phyloP scores from a whole-genome alignment of 2,888 invertebrate genomes.

The Ischnura elegans region DNA sequence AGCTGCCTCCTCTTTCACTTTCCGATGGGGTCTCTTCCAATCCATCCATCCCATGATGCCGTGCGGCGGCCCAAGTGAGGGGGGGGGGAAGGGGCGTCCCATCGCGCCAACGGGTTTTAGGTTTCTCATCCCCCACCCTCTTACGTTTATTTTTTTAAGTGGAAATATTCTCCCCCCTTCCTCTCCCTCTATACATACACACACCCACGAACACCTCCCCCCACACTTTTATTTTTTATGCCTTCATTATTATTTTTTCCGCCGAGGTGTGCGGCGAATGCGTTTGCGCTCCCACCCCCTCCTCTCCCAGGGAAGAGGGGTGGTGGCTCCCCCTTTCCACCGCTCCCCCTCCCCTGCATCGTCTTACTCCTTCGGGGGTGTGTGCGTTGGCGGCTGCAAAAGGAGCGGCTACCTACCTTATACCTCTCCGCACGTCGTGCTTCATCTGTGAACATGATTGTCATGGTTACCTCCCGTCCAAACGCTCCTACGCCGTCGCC shows the following conservation, averaged over 20 bases:
- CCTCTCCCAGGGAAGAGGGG: not conserved
- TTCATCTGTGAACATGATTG: constrained; percentile 22
- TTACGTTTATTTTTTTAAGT: constrained; percentile 39
- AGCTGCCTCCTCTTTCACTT: constrained; percentile 30
- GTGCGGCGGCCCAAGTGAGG: not conserved
- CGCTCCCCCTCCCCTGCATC: too few species aligned
- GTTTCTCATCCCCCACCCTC: constrained; percentile 38
- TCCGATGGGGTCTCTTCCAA: not conserved
- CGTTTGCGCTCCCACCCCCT: not conserved
- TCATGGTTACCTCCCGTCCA: not conserved
- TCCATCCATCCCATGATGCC: too few species aligned
- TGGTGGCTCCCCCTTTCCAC: not conserved
- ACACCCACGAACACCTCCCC: not conserved
- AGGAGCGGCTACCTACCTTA: too few species aligned
- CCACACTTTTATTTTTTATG: too few species aligned
- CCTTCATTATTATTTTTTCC: too few species aligned
- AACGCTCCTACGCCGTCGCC: too few species aligned
- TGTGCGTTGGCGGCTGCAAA: not conserved
- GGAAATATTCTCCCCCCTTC: constrained; percentile 21
- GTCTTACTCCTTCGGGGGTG: not conserved
- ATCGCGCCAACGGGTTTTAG: constrained; percentile 36
- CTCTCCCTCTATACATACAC: not conserved
- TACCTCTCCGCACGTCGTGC: not conserved
- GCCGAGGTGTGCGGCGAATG: constrained; percentile 49
- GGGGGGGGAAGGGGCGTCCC: not conserved